phyloP scores from a whole-genome alignment of 2,888 invertebrate genomes.

The Sphaeridia pumilis region DNA sequence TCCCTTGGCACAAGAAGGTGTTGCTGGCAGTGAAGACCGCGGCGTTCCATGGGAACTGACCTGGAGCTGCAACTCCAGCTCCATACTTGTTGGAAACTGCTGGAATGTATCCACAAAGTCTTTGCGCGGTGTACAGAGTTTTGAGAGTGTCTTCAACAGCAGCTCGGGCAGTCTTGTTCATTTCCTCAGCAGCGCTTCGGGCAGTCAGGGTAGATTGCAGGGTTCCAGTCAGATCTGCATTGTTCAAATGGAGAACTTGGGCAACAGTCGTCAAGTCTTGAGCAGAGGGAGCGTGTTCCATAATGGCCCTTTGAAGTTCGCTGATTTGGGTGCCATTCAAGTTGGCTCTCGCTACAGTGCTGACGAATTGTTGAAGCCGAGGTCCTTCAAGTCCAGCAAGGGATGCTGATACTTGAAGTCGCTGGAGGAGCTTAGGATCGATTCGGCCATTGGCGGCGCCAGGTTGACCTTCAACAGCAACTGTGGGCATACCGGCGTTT shows the following conservation, averaged over 20 bases:
- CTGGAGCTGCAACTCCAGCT: neutral
- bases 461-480: neutral
- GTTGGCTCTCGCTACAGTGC: neutral
- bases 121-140: neutral
- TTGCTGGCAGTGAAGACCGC: constrained; percentile 8
- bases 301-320: constrained; percentile 4
- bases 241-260: constrained; percentile 2
- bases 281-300: constrained; percentile 6
- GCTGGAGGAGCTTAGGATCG: constrained; percentile 1
- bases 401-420: neutral
- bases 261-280: neutral
- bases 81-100: constrained; percentile 3
- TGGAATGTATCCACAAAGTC: constrained; percentile 15
- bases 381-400: constrained; percentile 4
- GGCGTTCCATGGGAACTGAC: constrained; percentile 8
- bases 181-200: neutral
- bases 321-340: constrained; percentile 7
- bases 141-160: neutral
- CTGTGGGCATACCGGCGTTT: neutral
- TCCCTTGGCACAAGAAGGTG: constrained; percentile 11
- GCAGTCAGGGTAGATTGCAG: neutral
- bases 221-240: neutral
- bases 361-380: constrained; percentile 3
- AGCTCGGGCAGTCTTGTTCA: neutral
- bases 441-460: neutral